Evolutionary conservation across 2,797 vertebrate genomes (phyloP).

Genomic region (Scarus forsteni): DNA sequence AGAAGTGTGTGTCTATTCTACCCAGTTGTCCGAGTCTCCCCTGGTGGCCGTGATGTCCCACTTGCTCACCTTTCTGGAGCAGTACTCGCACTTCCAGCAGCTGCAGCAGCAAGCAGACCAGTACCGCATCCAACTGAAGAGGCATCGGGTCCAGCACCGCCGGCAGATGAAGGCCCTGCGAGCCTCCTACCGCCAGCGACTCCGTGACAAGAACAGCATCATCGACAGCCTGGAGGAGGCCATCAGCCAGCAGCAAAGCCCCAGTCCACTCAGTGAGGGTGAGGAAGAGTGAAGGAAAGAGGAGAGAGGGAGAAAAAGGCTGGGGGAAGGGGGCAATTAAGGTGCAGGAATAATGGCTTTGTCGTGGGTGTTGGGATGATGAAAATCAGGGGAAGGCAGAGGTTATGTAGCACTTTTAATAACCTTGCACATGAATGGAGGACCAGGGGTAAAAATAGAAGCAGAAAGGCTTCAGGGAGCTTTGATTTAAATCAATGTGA

Average conservation of each 20-base stretch:
- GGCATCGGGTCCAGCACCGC: constrained; percentile 82
- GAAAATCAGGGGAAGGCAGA: constrained; percentile 21
- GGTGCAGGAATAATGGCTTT: constrained; percentile 18
- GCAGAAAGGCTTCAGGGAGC: neutral
- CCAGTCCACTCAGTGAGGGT: constrained; percentile 77
- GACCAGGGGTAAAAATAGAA: constrained; percentile 20
- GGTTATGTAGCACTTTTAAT: constrained; percentile 32
- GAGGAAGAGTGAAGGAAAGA: constrained; percentile 41
- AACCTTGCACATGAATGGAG: neutral
- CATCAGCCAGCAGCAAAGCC: constrained; percentile 79
- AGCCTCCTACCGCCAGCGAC: constrained; percentile 83
- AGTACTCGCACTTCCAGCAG: constrained; percentile 89
- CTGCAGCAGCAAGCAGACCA: constrained; percentile 87
- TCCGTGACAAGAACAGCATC: constrained; percentile 85
- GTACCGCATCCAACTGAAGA: constrained; percentile 84
- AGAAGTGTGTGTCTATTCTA: neutral
- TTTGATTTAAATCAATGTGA: constrained; percentile 29
- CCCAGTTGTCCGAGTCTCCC: constrained; percentile 82
- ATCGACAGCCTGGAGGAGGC: constrained; percentile 87
- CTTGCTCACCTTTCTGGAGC: constrained; percentile 89
- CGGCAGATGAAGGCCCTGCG: constrained; percentile 84
- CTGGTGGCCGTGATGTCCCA: constrained; percentile 88
- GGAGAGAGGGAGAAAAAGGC: neutral
- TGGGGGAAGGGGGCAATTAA: constrained; percentile 31
- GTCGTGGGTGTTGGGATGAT: constrained; percentile 4